Percentiles rank a stretch among this genome's conserved stretches.
Conservation (phyloP, 2,797 vertebrate genomes). For the Setipinna tenuifilis region DNA sequence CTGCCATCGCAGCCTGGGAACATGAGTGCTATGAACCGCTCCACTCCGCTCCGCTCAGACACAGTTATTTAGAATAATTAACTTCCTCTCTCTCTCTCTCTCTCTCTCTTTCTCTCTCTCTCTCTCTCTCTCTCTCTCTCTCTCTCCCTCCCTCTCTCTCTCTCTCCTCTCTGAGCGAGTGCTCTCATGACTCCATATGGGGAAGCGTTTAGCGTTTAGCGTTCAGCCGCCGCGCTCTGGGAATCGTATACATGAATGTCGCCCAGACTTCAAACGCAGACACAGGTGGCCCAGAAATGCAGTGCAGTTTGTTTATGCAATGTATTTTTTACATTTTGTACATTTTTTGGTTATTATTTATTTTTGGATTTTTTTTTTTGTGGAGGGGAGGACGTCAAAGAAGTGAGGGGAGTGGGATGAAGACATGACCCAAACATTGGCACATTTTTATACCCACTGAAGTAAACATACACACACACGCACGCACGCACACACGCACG, state of each 20-base stretch:
- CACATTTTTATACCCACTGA: neutral
- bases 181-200: slow-evolving; percentile 53
- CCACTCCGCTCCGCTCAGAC: slow-evolving; percentile 63
- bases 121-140: too few species aligned
- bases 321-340: neutral
- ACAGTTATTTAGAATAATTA: slow-evolving; percentile 73
- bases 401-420: neutral
- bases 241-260: slow-evolving; percentile 36
- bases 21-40: too few species aligned
- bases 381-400: neutral
- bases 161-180: too few species aligned
- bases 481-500: too few species aligned
- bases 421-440: neutral
- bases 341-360: neutral
- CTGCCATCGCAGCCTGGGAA: slow-evolving; percentile 74
- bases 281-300: slow-evolving; percentile 6
- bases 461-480: slow-evolving; percentile 7
- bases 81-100: slow-evolving; percentile 72
- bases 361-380: neutral
- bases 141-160: too few species aligned
- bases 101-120: too few species aligned
- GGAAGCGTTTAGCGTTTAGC: slow-evolving; percentile 52
- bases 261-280: slow-evolving; percentile 28
- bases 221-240: slow-evolving; percentile 51
- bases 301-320: neutral